Conservation (phyloP, 2,888 invertebrate species). For the Drosophila ezoana region DNA sequence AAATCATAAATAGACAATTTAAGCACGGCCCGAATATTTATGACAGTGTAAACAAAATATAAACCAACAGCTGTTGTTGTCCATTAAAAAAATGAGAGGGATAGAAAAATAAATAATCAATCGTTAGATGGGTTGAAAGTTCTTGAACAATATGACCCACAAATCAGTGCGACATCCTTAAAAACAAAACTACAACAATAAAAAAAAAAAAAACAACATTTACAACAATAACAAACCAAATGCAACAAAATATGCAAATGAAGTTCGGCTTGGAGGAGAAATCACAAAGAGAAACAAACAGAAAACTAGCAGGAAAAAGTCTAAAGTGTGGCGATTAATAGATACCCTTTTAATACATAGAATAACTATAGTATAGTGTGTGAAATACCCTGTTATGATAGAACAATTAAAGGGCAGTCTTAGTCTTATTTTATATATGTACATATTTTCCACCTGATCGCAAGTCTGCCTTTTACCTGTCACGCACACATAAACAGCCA, state of each 20-base stretch:
- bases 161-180: constrained; percentile 27
- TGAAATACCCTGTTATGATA: too few relatives aligned
- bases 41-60: constrained; percentile 51
- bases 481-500: background rate
- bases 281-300: constrained; percentile 40
- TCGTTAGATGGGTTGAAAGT: constrained; percentile 6
- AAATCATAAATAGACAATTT: constrained; percentile 63
- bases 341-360: constrained; percentile 1
- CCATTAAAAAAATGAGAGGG: constrained; percentile 36
- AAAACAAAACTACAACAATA: background rate
- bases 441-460: background rate
- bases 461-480: background rate
- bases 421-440: background rate
- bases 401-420: too few relatives aligned
- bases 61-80: constrained; percentile 65
- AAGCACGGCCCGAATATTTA: constrained; percentile 58
- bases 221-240: constrained; percentile 9
- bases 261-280: constrained; percentile 40
- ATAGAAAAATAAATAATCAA: constrained; percentile 23
- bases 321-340: background rate
- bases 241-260: constrained; percentile 54
- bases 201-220: constrained; percentile 3
- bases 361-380: background rate
- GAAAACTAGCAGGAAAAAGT: background rate
- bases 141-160: constrained; percentile 33